Base-by-base conservation (phyloP, 1,140 invertebrate species). In the Periplaneta americana region DNA sequence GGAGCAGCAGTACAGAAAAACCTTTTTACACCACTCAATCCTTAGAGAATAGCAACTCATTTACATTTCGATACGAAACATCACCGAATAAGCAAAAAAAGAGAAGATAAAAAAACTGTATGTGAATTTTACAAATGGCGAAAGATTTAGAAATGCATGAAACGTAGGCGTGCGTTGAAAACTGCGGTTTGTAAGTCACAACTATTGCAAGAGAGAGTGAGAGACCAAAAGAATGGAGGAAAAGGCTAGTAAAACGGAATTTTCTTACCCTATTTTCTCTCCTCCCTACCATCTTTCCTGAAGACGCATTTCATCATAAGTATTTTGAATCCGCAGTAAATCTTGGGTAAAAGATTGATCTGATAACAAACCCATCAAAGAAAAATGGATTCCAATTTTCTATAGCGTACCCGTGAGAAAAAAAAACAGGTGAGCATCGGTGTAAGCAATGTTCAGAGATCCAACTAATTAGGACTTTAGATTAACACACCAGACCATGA, bases 81-180 rank as follows among this genome's bases (percentile, higher is more conserved):
- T 76, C 75, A 35, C 22, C 32, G 22, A 18, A 15, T 18, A 66
- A 28, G 39, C 3, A n/a, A n/a, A n/a, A 66, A 66, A 8, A 66
- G 48, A 11, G 28, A 66, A 66, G 48, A n/a, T n/a, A n/a, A 66
- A 66, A 48, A 66, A 28, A n/a, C 48, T n/a, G 48, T 28, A n/a
- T 66, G 34, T 37, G 76, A 78, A 78, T 78, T 78, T 78, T 78
- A 78, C 36, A 78, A 78, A 78, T 78, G 76, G 34, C 76, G 34
- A n/a, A 39, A 78, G 76, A 78, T 80, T 80, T 80, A 80, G 79
- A 80, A 80, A 80, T 80, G 79, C 79, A 80, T 80, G 79, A 74
- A 80, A 36, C 79, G 78, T 80, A 34, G 22, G 33, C 31, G 33
- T n/a, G n/a, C n/a, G n/a, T n/a, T n/a, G n/a, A n/a, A 76, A 15